Evolutionary conservation across 2,113 vertebrate species (phyloP).

Genomic region (Lathamus discolor): DNA sequence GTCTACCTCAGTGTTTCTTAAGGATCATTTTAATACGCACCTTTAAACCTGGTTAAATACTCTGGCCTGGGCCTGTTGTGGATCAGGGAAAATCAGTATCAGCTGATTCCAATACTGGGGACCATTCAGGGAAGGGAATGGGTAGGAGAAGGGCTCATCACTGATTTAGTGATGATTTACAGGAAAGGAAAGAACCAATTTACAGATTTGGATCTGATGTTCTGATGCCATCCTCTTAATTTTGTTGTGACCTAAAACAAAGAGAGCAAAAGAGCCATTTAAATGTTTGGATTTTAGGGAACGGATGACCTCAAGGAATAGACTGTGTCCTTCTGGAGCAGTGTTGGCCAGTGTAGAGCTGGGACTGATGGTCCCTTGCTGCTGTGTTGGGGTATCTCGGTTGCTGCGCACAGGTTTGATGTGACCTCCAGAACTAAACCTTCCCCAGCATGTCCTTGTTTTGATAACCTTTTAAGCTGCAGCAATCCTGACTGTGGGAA

Average conservation of each 20-base stretch:
- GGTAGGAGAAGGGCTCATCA: neutral
- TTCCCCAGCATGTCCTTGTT: neutral
- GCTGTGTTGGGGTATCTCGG: neutral
- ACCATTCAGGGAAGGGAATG: constrained; percentile 26
- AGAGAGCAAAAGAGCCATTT: neutral
- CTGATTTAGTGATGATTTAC: neutral
- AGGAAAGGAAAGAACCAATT: neutral
- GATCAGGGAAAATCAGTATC: constrained; percentile 25
- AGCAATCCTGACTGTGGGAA: neutral
- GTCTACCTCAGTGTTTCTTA: constrained; percentile 89
- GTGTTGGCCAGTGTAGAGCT: neutral
- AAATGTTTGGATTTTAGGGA: neutral
- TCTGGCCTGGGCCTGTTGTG: constrained; percentile 54
- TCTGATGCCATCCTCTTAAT: neutral
- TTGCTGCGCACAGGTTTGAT: neutral
- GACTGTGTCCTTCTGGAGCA: neutral
- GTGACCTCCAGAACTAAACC: neutral
- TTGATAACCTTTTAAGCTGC: neutral
- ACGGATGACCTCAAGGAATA: neutral
- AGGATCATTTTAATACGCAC: constrained; percentile 67
- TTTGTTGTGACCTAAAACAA: neutral
- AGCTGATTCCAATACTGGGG: constrained; percentile 48
- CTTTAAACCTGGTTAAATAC: constrained; percentile 55
- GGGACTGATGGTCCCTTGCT: neutral
- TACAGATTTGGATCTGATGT: neutral